Evolutionary conservation across 1,140 invertebrate genomes (phyloP).

Genomic region (Ctenoplectra terminalis): DNA sequence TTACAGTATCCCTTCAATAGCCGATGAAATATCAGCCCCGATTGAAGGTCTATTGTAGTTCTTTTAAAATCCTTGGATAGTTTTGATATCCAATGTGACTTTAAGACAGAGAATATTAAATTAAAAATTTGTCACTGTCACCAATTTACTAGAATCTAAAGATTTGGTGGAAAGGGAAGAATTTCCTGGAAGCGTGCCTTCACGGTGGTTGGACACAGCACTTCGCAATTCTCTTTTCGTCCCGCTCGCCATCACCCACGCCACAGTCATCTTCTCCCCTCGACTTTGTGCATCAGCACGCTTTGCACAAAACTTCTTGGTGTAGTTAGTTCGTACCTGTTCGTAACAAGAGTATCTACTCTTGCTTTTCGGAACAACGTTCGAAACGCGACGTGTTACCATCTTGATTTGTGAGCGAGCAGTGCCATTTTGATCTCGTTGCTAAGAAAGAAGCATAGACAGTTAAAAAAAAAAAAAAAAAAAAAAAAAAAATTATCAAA

Average conservation of each 20-base stretch:
- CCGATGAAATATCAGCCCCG: not conserved
- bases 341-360: constrained; percentile 62
- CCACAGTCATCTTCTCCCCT: constrained; percentile 68
- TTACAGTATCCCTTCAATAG: not conserved
- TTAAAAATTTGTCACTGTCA: constrained; percentile 26
- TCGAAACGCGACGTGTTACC: constrained; percentile 9
- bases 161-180: constrained; percentile 75
- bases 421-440: not conserved
- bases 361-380: not conserved
- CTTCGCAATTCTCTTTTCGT: constrained; percentile 78
- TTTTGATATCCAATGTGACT: too few relatives aligned
- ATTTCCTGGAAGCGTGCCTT: constrained; percentile 81
- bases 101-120: not conserved
- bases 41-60: not conserved
- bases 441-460: not conserved
- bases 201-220: constrained; percentile 77
- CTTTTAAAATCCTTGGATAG: not conserved
- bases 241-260: constrained; percentile 62
- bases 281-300: constrained; percentile 62
- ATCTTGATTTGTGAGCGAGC: not conserved
- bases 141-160: constrained; percentile 36
- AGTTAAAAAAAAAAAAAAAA: not conserved
- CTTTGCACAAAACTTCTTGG: constrained; percentile 68
- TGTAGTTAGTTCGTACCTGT: constrained; percentile 64
- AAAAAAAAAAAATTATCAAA: not conserved